A percentile compares a stretch with the other conserved stretches of the same genome.
Evolutionary conservation across 1,140 invertebrate genomes (phyloP).

Genomic region (Oedothorax gibbosus): DNA sequence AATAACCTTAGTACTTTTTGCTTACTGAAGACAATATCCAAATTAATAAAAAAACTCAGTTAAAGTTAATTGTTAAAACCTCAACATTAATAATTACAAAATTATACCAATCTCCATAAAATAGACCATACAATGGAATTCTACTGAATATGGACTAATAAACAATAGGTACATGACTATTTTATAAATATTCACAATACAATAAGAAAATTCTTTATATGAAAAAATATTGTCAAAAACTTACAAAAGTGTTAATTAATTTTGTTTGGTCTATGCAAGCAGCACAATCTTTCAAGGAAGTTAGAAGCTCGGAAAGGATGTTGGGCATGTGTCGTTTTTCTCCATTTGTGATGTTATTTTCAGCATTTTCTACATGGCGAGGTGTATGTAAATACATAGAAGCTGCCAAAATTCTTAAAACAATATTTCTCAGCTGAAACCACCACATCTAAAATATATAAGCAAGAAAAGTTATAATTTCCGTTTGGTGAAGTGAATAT

Average conservation of each 20-base stretch:
- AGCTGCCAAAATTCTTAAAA: conserved; percentile 65
- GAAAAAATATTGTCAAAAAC: background rate
- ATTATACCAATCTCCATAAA: too few species aligned
- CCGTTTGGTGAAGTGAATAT: background rate
- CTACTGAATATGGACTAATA: too few species aligned
- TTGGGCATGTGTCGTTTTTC: conserved; percentile 60
- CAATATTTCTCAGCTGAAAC: conserved; percentile 65
- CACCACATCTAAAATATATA: conserved; percentile 65
- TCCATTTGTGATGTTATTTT: conserved; percentile 60
- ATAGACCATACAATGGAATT: too few species aligned
- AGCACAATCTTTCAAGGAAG: conserved; percentile 61
- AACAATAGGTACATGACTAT: too few species aligned
- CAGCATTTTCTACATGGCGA: conserved; percentile 45
- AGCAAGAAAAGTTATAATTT: conserved; percentile 1
- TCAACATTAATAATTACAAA: too few species aligned
- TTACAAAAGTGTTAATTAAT: conserved; percentile 37
- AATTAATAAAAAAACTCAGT: too few species aligned
- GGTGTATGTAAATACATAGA: conserved; percentile 64
- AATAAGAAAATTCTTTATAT: background rate
- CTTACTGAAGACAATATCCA: too few species aligned
- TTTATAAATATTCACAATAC: background rate
- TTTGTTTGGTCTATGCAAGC: conserved; percentile 37
- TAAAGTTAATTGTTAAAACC: too few species aligned
- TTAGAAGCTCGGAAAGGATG: conserved; percentile 63
- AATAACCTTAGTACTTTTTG: too few species aligned